Percentiles rank a stretch among this genome's conserved stretches.
phyloP scores from a whole-genome alignment of 2,888 invertebrate species.

The Priocnemis perturbator region DNA sequence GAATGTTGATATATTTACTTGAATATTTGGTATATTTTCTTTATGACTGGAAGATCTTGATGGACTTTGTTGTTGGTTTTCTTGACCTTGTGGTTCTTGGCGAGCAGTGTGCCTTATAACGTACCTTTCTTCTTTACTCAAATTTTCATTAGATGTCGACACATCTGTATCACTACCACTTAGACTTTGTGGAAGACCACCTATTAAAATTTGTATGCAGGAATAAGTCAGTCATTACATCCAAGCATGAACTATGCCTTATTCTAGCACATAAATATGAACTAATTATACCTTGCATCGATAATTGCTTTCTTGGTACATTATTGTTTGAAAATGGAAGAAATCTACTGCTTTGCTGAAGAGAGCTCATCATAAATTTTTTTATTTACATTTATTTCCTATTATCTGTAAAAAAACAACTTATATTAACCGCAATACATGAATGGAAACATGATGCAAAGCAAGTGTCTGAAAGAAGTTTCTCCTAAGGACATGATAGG shows the following conservation, averaged over 20 bases:
- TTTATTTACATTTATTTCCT: constrained; percentile 71
- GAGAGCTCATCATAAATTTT: constrained; percentile 77
- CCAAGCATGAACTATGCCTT: not conserved
- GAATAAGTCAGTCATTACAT: not conserved
- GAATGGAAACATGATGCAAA: not conserved
- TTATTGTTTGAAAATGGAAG: constrained; percentile 79
- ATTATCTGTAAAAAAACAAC: constrained; percentile 75
- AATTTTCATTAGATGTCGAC: constrained; percentile 92
- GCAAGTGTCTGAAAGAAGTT: not conserved
- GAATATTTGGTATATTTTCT: constrained; percentile 73
- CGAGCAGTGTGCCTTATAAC: constrained; percentile 88
- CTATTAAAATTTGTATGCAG: constrained; percentile 61
- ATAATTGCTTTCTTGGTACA: constrained; percentile 79
- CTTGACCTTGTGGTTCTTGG: constrained; percentile 95
- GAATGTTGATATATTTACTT: constrained; percentile 52
- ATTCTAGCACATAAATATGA: not conserved
- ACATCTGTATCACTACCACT: constrained; percentile 94
- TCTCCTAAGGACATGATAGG: not conserved
- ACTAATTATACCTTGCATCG: constrained; percentile 72
- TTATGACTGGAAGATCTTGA: constrained; percentile 77
- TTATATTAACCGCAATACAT: not conserved
- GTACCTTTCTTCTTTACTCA: constrained; percentile 90
- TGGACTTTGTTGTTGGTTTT: constrained; percentile 82
- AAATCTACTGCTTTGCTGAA: constrained; percentile 80
- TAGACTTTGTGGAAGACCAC: constrained; percentile 84